These are phyloP conservation scores for Rhynchomys soricoides DNA, from an alignment of 2,113 vertebrate genomes.

Conservation along the genomic window DNA sequence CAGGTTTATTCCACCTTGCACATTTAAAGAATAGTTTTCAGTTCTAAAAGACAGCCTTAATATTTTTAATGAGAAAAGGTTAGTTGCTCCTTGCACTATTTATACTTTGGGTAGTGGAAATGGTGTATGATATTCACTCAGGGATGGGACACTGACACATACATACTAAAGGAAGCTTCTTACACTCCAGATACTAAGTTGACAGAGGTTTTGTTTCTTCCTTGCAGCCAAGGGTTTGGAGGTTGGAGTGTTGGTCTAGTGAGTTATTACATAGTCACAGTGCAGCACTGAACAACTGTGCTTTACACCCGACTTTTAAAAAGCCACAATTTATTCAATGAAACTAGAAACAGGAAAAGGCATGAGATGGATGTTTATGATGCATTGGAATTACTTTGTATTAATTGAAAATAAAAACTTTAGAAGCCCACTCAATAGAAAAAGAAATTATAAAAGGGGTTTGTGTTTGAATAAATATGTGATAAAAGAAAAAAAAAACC, in stretches of 20 bases:
- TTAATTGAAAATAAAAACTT: neutral
- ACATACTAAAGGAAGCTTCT: neutral
- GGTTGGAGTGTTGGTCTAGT: neutral
- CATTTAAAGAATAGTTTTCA: neutral
- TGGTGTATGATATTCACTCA: neutral
- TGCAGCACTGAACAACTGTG: slow-evolving; percentile 15
- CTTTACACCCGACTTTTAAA: slow-evolving; percentile 51
- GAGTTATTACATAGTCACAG: slow-evolving; percentile 49
- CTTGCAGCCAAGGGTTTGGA: slow-evolving; percentile 31
- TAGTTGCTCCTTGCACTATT: slow-evolving; percentile 20
- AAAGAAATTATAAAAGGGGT: slow-evolving; percentile 31
- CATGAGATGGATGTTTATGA: slow-evolving; percentile 37
- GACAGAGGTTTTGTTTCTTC: slow-evolving; percentile 28
- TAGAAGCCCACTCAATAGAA: neutral
- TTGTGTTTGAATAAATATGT: slow-evolving; percentile 32
- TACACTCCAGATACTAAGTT: neutral
- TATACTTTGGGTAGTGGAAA: slow-evolving; percentile 12
- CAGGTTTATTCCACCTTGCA: neutral
- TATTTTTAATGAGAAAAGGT: neutral
- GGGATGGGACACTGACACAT: neutral
- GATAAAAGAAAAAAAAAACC: slow-evolving; percentile 5
- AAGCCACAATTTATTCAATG: neutral
- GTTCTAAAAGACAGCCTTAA: slow-evolving; percentile 2
- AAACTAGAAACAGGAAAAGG: slow-evolving; percentile 24
- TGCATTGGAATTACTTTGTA: neutral